A percentile compares a stretch with the other conserved stretches of the same genome.
Evolutionary conservation across 2,888 invertebrate genomes (phyloP).

Genomic region (Heliothis peltigera): DNA sequence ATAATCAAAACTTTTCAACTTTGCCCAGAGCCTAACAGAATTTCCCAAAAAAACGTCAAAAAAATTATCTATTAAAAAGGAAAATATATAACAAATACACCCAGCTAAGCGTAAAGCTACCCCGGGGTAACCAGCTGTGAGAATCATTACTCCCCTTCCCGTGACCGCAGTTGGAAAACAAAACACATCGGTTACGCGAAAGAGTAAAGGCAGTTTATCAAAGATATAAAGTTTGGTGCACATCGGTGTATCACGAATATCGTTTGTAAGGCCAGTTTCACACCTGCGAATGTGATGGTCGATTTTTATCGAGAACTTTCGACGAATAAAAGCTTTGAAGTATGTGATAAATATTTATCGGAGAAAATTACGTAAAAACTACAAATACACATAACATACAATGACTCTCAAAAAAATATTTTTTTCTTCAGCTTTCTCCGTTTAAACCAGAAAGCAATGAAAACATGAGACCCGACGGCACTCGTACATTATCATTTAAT

Average conservation of each 20-base stretch:
- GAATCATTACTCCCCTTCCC: constrained; percentile 33
- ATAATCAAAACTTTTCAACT: not conserved
- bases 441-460: too few species aligned
- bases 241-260: not conserved
- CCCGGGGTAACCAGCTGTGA: constrained; percentile 23
- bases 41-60: not conserved
- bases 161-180: constrained; percentile 34
- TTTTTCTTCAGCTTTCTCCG: too few species aligned
- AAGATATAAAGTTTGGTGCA: constrained; percentile 24
- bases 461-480: not conserved
- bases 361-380: too few species aligned
- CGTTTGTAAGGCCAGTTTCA: constrained; percentile 2
- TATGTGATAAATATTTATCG: not conserved
- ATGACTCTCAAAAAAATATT: too few species aligned
- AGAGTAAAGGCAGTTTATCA: constrained; percentile 29
- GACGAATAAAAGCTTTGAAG: not conserved
- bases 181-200: constrained; percentile 38
- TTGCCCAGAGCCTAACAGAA: not conserved
- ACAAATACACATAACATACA: too few species aligned
- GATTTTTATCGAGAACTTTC: not conserved
- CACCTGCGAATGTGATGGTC: not conserved
- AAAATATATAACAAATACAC: not conserved
- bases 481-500: not conserved
- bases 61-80: not conserved
- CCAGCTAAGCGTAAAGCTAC: constrained; percentile 3